A percentile compares a stretch with the other conserved stretches of the same genome.
Evolutionary conservation across 2,888 invertebrate species (phyloP).

Genomic region (Notodonta dromedarius): DNA sequence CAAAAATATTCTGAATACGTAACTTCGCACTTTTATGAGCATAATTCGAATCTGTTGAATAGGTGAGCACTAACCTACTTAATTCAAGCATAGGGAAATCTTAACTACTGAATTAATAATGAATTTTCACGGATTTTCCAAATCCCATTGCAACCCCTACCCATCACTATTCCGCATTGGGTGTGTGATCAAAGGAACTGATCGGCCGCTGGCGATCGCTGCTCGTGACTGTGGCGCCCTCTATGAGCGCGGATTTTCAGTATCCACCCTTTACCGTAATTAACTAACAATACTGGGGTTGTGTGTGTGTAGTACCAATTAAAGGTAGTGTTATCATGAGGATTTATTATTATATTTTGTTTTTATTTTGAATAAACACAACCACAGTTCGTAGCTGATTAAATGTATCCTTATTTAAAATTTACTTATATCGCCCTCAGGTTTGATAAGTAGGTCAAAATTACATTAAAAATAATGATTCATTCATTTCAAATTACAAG

Average conservation of each 20-base stretch:
- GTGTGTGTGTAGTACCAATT: neutral
- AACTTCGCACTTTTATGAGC: too few species aligned
- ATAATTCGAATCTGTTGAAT: too few species aligned
- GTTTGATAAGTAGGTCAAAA: neutral
- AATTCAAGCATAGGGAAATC: too few species aligned
- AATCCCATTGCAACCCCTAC: neutral
- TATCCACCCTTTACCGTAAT: constrained; percentile 30
- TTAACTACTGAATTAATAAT: too few species aligned
- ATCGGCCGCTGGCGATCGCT: constrained; percentile 38
- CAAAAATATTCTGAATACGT: too few species aligned
- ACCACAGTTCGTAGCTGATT: too few species aligned
- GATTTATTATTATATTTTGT: neutral
- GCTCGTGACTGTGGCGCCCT: constrained; percentile 39
- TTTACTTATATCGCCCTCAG: neutral
- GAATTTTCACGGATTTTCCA: too few species aligned
- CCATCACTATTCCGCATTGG: constrained; percentile 26
- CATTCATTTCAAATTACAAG: neutral
- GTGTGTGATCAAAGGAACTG: constrained; percentile 44
- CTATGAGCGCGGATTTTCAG: constrained; percentile 36
- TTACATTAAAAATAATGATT: neutral
- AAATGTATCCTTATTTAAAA: too few species aligned
- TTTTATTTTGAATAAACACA: too few species aligned
- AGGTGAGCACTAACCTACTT: too few species aligned
- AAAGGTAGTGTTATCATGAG: constrained; percentile 11
- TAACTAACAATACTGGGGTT: neutral